Evolutionary conservation across 2,888 invertebrate genomes (phyloP), one percentile per base, ranked within the genome.

Genomic region (Zygogramma bicolorata): DNA sequence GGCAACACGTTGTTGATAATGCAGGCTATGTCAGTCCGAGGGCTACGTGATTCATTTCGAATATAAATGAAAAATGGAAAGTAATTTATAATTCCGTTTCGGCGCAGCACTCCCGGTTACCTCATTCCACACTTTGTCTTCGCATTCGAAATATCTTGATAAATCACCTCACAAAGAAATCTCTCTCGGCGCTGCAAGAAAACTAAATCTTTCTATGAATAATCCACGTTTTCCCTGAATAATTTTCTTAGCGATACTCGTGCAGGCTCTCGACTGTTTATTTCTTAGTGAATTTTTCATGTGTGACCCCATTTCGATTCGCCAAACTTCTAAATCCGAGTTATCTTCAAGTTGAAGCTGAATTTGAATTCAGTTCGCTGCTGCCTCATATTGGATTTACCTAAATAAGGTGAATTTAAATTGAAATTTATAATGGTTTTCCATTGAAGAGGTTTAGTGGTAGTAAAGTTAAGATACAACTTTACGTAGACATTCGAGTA

Each of bases 321-420:
- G 34, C 46, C 20, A 42, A 62, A 63, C 34, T 71, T 67, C 62
- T 27, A 67, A 70, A 60, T 49, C 70, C 60, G 49, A 27, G 61
- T 53, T 62, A 62, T 68, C 62, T 27, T 27, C 25, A 53, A 53
- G 53, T 27, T 53, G 53, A 7, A 53, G 53, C 1, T 53, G 62
- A 58, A 73, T 73, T 69, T 66, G 25, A 69, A 73, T 66, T 40
- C 62, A 73, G 69, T 66, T 34, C 27, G 57, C 15, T 61, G 29
- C 22, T 60, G 68, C 60, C 60, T 62, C n/a, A 65, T 46, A 73
- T 73, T 57, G 73, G 61, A 69, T 73, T 73, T 73, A 62, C 69
- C 18, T 69, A 31, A 73, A 73, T 73, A 69, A 73, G 68, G 65
- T 66, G 73, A 73, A 73, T 73, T 73, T 73, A 69, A 46, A 73